Percentiles rank a stretch among this genome's conserved stretches.
These are phyloP conservation scores for Silvanus unidentatus DNA, from an alignment of 2,888 invertebrate species.

Conservation along the genomic window DNA sequence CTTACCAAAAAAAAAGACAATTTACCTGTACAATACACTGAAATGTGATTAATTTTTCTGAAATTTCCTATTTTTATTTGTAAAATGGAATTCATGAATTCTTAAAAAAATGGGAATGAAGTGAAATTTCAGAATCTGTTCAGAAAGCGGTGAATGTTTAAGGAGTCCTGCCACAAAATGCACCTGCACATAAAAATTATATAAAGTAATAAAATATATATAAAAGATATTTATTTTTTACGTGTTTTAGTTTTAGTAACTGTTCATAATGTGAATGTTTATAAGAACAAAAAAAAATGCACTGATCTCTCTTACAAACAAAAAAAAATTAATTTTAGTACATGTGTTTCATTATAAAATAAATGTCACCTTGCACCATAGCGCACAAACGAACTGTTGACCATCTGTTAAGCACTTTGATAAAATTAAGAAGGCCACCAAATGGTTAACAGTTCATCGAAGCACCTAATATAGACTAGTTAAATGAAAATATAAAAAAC, in stretches of 20 bases:
- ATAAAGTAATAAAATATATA: slow-evolving; percentile 32
- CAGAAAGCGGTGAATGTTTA: slow-evolving; percentile 23
- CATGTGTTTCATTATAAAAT: slow-evolving; percentile 37
- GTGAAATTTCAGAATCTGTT: slow-evolving; percentile 15
- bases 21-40: too few species aligned
- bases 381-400: slow-evolving; percentile 33
- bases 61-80: too few species aligned
- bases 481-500: slow-evolving; percentile 11
- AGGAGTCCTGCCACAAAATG: slow-evolving; percentile 34
- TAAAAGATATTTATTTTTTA: slow-evolving; percentile 41
- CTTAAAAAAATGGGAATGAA: too few species aligned
- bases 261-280: slow-evolving; percentile 40
- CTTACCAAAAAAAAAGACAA: slow-evolving; percentile 15
- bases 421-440: too few species aligned
- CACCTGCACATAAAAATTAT: slow-evolving; percentile 30
- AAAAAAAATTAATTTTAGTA: slow-evolving; percentile 29
- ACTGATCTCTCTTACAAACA: slow-evolving; percentile 35
- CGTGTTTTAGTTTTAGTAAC: slow-evolving; percentile 37
- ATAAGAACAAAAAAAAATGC: slow-evolving; percentile 32
- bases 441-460: slow-evolving; percentile 1
- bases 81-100: too few species aligned
- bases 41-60: too few species aligned
- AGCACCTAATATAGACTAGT: slow-evolving; percentile 32
- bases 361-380: slow-evolving; percentile 40
- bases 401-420: too few species aligned